Base-by-base conservation (phyloP, 2,797 vertebrate species). In the Micromesistius poutassou region DNA sequence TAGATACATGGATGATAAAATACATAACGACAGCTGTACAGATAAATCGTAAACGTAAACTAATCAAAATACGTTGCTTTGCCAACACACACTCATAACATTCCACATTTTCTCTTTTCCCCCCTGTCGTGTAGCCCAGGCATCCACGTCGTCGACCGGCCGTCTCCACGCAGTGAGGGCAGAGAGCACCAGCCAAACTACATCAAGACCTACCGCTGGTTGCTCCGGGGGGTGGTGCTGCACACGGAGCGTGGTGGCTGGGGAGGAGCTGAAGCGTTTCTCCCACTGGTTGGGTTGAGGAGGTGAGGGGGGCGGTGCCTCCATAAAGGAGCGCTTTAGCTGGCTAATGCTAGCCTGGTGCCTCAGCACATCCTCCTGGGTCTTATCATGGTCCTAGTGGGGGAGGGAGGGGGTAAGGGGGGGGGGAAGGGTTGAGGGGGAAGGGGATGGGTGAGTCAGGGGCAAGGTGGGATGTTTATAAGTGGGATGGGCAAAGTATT, bases 281-380 rank as follows among this genome's bases (percentile, higher is more conserved):
- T 98, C 97, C 97, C 97, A 99, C 92, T 97, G 97, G 94, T 94
- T 98, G 88, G 95, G 96, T 91, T 96, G 96, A 89, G 97, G 97
- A 87, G 98, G 97, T 25, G 92, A 92, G 83, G 92, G 90, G 84
- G 97, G 97, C 83, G 96, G 95, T 82, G 97, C 97, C 92, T 98
- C 98, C 98, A 99, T 99, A 96, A 99, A 99, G 95, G 94, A 97
- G 94, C 98, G 98, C 94, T 99, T 99, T 94, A 99, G 96, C 94
- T 99, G 96, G 96, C 97, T 99, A 97, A 99, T 96, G 95, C 97
- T 99, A 98, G 98, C 98, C 96, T 99, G 98, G 93, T 99, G 98
- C 95, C 95, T 99, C 96, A 99, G 95, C 91, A 99, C 95, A 90
- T 98, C 97, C 31, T 99, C 98, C 94, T 98, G 98, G 93, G 96